Conservation (phyloP, 2,888 invertebrate species). For the Macrosoma leucophasiata region DNA sequence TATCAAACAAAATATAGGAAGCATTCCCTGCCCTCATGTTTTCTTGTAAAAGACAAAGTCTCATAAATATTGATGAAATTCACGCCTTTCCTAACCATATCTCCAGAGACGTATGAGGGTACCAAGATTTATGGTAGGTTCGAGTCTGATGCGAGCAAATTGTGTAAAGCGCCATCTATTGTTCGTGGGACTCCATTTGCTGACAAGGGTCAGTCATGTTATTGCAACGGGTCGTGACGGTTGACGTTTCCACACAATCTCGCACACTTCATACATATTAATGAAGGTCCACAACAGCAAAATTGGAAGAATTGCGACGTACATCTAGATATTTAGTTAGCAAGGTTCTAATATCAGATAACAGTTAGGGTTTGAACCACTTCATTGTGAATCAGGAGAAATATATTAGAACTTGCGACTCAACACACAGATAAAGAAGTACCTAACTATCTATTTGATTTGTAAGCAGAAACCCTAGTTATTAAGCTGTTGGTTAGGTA, state of each 20-base stretch:
- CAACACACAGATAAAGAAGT: no score
- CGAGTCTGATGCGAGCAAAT: slow-evolving; percentile 42
- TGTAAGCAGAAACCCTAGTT: no score
- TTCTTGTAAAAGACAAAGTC: slow-evolving; percentile 1
- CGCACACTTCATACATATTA: slow-evolving; percentile 56
- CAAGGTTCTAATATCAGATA: no score
- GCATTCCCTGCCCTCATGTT: no score
- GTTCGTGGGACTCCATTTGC: slow-evolving; percentile 44
- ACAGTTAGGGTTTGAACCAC: no score
- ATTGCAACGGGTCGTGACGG: slow-evolving; percentile 38
- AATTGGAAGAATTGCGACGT: slow-evolving; percentile 32
- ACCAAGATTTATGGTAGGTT: slow-evolving; percentile 51
- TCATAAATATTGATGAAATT: slow-evolving; percentile 43
- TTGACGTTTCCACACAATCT: slow-evolving; percentile 41
- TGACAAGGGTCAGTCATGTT: slow-evolving; percentile 58
- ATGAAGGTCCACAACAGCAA: slow-evolving; percentile 31
- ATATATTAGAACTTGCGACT: no score
- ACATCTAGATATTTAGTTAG: slow-evolving; percentile 34
- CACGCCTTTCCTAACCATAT: slow-evolving; percentile 38
- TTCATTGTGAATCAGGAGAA: no score
- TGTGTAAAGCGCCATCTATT: slow-evolving; percentile 49
- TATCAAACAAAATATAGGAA: slow-evolving; percentile 18
- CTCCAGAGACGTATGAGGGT: slow-evolving; percentile 46
- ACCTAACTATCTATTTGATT: no score
- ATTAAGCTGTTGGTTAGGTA: no score